Percentiles rank a stretch among this genome's conserved stretches.
phyloP scores from a whole-genome alignment of 2,113 vertebrate genomes.

The Casuarius casuarius region DNA sequence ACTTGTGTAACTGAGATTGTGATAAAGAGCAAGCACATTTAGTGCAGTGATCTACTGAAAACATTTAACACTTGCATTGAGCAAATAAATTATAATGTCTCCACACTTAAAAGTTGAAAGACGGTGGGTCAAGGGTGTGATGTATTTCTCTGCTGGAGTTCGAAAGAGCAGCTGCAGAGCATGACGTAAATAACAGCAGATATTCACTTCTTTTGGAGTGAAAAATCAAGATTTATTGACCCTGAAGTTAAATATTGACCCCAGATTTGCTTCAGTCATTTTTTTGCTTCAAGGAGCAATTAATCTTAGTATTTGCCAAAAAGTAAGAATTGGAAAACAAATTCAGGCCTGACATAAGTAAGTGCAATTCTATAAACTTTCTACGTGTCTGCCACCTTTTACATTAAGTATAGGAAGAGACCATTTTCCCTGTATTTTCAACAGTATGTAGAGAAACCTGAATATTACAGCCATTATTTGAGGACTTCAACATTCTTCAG shows the following conservation, averaged over 20 bases:
- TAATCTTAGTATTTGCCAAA: background rate
- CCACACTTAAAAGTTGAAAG: background rate
- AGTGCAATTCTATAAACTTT: background rate
- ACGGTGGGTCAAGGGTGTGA: background rate
- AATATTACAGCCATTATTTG: background rate
- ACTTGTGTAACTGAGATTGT: background rate
- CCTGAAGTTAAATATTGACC: constrained; percentile 34
- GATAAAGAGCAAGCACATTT: constrained; percentile 12
- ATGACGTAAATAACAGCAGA: constrained; percentile 36
- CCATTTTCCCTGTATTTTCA: background rate
- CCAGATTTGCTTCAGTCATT: background rate
- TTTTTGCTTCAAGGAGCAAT: background rate
- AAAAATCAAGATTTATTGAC: constrained; percentile 32
- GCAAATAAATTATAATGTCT: constrained; percentile 38
- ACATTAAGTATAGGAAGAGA: background rate
- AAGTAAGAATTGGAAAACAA: background rate
- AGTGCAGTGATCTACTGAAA: constrained; percentile 11
- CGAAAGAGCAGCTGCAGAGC: constrained; percentile 57
- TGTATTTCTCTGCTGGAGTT: constrained; percentile 50
- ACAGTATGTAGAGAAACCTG: background rate
- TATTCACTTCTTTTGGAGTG: constrained; percentile 14
- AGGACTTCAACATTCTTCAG: background rate
- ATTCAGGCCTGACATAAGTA: background rate
- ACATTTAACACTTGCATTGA: constrained; percentile 1
- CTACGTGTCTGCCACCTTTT: background rate